Base-by-base conservation (phyloP, 2,113 vertebrate genomes). In the Pontoporia blainvillei region DNA sequence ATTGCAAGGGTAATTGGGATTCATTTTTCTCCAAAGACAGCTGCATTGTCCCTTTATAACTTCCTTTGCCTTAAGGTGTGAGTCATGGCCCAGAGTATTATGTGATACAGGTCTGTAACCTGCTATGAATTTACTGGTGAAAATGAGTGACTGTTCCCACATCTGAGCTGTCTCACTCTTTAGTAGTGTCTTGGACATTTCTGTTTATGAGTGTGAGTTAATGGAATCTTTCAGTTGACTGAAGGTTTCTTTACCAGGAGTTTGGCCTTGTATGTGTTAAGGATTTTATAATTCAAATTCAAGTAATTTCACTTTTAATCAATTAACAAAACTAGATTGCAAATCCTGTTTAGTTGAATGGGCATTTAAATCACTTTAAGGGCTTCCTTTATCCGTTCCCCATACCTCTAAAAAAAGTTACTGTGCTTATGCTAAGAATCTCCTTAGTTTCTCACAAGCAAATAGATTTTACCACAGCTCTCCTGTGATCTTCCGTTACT, bases 251-350 rank as follows among this genome's bases (percentile, higher is more conserved):
- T 86, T 76, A 78, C 18, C 29, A 84, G 39, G 54, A 81, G 15
- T 69, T 82, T 64, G 69, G 20, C 11, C 36, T 59, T 76, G 5
- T 57, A 6, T 82, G 29, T 94, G 95, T 93, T 93, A 89, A 87
- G 27, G 23, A 78, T 78, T 95, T 91, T 85, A 52, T 91, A 69
- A 83, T 93, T 94, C 6, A 64, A n/a, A 90, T 62, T 91, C 31
- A 79, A 59, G 92, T 20, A 46, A 54, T 17, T 90, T 21, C 8
- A 82, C 23, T 72, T 78, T 49, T 34, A 95, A 81, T 27, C 66
- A 61, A 34, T 76, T 85, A 86, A 64, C 34, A 87, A 25, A 85
- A 81, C 21, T 76, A 85, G 39, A 46, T 79, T 41, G 36, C n/a
- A 91, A 46, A 85, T 90, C 72, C 78, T 69, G 6, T 96, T 44